Conservation (phyloP, 2,888 invertebrate species). For the Eristalis tenax region DNA sequence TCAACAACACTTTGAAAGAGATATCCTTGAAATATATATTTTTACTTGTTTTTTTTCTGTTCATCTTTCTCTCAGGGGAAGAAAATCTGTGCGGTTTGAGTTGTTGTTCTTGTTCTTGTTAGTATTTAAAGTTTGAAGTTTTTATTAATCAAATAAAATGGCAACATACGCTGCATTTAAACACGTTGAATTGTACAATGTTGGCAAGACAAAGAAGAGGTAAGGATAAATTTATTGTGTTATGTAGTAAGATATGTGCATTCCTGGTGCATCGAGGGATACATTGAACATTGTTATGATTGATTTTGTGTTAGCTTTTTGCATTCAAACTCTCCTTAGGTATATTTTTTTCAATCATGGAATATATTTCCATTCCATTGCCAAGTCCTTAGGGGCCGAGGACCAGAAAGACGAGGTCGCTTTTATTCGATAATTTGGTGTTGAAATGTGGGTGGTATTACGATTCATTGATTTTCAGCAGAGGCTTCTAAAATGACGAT, state of each 20-base stretch:
- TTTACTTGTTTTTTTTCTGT: constrained; percentile 19
- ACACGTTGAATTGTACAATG: constrained; percentile 96
- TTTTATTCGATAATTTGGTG: constrained; percentile 34
- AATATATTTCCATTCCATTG: background rate
- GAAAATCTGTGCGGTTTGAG: constrained; percentile 41
- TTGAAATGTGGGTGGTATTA: constrained; percentile 33
- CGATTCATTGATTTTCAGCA: constrained; percentile 37
- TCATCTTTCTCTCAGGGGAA: constrained; percentile 45
- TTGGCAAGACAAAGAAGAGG: constrained; percentile 96
- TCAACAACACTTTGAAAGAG: constrained; percentile 22
- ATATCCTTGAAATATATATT: constrained; percentile 28
- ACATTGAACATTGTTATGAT: no score
- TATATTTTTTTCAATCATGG: background rate
- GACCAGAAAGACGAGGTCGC: background rate
- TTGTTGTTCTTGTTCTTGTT: constrained; percentile 30
- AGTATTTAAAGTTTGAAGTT: constrained; percentile 28
- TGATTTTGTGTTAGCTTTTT: background rate
- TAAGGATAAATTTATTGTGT: constrained; percentile 80
- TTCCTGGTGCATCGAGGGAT: no score
- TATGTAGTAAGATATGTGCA: background rate
- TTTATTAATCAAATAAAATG: constrained; percentile 82
- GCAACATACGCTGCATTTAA: constrained; percentile 96
- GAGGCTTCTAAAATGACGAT: background rate
- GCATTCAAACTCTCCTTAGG: background rate
- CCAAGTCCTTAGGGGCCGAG: background rate